phyloP scores from a whole-genome alignment of 2,113 vertebrate species.

The Calyptomena viridis region DNA sequence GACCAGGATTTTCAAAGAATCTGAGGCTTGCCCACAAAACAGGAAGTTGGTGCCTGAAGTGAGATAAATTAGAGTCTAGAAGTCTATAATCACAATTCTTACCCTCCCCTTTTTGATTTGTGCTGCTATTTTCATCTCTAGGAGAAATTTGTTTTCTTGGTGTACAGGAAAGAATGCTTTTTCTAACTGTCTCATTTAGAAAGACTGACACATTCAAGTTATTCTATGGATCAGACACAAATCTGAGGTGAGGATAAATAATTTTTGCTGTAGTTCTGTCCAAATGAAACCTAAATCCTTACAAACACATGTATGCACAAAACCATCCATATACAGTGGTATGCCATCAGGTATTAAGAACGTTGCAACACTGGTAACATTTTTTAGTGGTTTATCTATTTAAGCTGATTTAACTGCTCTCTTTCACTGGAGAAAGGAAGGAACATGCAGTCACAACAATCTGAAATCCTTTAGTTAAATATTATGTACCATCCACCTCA shows the following conservation, averaged over 20 bases:
- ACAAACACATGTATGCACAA: neutral
- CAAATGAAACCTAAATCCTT: neutral
- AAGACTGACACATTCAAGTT: neutral
- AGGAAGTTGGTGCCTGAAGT: neutral
- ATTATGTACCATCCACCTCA: neutral
- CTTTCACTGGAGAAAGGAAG: neutral
- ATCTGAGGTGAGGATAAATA: neutral
- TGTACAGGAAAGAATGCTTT: neutral
- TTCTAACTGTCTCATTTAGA: neutral
- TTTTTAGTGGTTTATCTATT: neutral
- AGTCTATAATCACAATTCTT: neutral
- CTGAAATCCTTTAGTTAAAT: neutral
- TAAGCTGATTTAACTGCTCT: neutral
- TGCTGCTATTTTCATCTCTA: neutral
- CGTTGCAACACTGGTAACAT: neutral
- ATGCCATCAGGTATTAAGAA: neutral
- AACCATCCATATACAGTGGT: neutral
- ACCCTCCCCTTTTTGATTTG: neutral
- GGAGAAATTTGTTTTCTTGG: neutral
- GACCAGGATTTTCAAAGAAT: neutral
- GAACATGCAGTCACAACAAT: neutral
- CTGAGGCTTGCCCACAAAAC: neutral
- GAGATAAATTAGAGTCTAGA: neutral
- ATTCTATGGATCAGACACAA: neutral
- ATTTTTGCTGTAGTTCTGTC: neutral